phyloP scores from a whole-genome alignment of 2,797 vertebrate genomes.

The Lithobates pipiens region DNA sequence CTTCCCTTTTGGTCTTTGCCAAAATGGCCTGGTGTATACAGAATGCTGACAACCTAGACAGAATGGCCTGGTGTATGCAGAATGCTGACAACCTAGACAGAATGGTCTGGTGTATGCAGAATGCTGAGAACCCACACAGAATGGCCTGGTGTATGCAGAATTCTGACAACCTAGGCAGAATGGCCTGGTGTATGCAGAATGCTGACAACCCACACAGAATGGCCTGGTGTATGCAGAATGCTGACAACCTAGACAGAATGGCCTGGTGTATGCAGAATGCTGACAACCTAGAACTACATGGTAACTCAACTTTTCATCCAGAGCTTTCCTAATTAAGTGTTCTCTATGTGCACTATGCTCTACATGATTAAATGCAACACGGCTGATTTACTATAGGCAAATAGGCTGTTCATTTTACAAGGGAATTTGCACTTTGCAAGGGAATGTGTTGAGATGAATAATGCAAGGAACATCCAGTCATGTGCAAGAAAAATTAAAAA shows the following conservation, averaged over 20 bases:
- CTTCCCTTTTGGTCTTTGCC: background rate
- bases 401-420: too few species aligned
- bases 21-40: background rate
- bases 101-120: background rate
- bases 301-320: background rate
- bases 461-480: too few species aligned
- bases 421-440: too few species aligned
- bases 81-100: background rate
- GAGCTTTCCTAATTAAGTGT: background rate
- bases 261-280: background rate
- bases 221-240: background rate
- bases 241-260: background rate
- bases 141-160: background rate
- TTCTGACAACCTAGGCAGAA: background rate
- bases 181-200: background rate
- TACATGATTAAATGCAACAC: background rate
- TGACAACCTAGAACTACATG: background rate
- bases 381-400: too few species aligned
- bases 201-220: background rate
- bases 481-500: too few species aligned
- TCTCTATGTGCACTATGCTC: background rate
- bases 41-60: background rate
- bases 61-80: background rate
- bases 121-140: background rate
- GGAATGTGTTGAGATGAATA: too few species aligned